These are phyloP conservation scores for Cabera pusaria DNA, from an alignment of 2,888 invertebrate genomes.

Conservation along the genomic window DNA sequence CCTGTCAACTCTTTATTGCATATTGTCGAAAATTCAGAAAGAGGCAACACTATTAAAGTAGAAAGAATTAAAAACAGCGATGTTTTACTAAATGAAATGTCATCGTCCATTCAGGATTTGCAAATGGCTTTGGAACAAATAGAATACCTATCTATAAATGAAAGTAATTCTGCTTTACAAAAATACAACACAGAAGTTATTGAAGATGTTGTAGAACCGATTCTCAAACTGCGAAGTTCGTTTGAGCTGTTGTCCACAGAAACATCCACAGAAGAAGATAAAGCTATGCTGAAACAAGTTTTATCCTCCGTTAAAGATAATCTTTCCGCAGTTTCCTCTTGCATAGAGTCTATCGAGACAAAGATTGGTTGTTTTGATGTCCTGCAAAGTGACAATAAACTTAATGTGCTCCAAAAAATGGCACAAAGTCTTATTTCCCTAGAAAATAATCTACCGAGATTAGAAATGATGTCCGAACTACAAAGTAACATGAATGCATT, in stretches of 20 bases:
- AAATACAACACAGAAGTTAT: conserved; percentile 84
- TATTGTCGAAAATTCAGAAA: conserved; percentile 61
- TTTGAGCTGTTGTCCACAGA: conserved; percentile 74
- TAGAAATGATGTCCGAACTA: conserved; percentile 52
- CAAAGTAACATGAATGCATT: conserved; percentile 58
- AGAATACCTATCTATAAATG: conserved; percentile 78
- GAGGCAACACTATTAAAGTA: conserved; percentile 42
- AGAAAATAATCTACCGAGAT: conserved; percentile 62
- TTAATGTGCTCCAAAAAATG: conserved; percentile 70
- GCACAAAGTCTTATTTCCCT: conserved; percentile 70
- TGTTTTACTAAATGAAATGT: conserved; percentile 70
- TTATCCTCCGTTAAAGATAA: conserved; percentile 59
- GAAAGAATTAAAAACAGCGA: conserved; percentile 54
- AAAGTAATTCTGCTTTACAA: conserved; percentile 60
- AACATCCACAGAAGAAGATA: conserved; percentile 48
- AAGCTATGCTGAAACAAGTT: conserved; percentile 53
- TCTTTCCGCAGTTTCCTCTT: conserved; percentile 57
- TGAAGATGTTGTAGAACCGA: conserved; percentile 85
- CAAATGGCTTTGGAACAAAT: conserved; percentile 74
- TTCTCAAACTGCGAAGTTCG: conserved; percentile 84
- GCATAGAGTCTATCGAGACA: conserved; percentile 54
- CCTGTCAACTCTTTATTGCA: conserved; percentile 61
- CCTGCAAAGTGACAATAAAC: conserved; percentile 69
- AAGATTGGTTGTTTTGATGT: conserved; percentile 65
- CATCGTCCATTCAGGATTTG: conserved; percentile 74